phyloP scores from a whole-genome alignment of 2,797 vertebrate species.

The Enteromius afrohamiltoni region DNA sequence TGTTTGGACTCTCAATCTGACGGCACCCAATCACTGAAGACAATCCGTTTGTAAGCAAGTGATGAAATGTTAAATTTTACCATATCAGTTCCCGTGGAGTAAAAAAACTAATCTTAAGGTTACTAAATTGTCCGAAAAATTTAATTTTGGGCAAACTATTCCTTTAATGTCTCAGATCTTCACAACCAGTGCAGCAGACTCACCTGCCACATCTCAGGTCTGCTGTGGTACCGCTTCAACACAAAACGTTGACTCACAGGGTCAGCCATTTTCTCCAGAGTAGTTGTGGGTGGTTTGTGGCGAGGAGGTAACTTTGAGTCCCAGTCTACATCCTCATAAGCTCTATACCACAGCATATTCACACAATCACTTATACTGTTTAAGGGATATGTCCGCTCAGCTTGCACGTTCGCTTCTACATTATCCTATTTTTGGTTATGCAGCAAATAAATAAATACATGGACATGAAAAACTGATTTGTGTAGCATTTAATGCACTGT shows the following conservation, averaged over 20 bases:
- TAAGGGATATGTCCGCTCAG: background rate
- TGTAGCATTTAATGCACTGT: background rate
- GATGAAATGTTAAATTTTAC: background rate
- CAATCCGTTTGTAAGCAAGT: background rate
- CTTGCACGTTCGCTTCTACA: no score
- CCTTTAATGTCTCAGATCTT: background rate
- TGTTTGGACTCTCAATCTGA: background rate
- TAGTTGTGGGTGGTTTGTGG: constrained; percentile 65
- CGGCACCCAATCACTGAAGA: background rate
- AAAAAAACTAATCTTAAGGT: background rate
- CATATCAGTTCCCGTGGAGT: background rate
- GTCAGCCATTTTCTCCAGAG: constrained; percentile 69
- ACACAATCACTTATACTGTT: background rate
- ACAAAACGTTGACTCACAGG: constrained; percentile 67
- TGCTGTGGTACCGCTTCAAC: constrained; percentile 64
- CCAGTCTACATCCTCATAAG: constrained; percentile 75
- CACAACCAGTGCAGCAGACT: constrained; percentile 35
- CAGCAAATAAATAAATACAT: background rate
- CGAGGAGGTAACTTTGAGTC: constrained; percentile 70
- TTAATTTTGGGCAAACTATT: background rate
- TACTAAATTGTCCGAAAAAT: background rate
- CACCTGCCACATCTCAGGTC: constrained; percentile 78
- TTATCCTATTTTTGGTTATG: background rate
- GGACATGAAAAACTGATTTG: background rate
- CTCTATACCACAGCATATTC: constrained; percentile 61